These are phyloP conservation scores for Paraplagusia blochii DNA, from an alignment of 2,113 vertebrate genomes.

Conservation along the genomic window DNA sequence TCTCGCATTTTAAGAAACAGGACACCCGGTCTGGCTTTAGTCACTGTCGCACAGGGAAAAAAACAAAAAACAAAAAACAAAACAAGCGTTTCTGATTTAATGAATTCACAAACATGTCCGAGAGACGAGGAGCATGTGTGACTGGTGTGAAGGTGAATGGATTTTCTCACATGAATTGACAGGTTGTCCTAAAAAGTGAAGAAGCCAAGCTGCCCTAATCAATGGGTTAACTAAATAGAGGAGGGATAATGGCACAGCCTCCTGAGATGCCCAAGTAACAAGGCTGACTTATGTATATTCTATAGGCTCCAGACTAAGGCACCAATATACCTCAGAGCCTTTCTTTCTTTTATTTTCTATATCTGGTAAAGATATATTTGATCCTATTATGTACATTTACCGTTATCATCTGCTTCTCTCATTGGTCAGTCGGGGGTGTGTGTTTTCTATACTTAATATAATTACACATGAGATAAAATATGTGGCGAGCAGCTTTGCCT, in stretches of 20 bases:
- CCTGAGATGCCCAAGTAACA: conserved; percentile 22
- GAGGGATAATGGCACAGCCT: conserved; percentile 33
- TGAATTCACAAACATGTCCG: conserved; percentile 60
- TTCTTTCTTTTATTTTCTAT: background rate
- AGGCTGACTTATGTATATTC: background rate
- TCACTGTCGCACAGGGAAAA: too few relatives aligned
- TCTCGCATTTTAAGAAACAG: conserved; percentile 9
- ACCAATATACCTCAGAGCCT: too few relatives aligned
- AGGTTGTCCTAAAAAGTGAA: conserved; percentile 59
- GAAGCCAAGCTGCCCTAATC: conserved; percentile 42
- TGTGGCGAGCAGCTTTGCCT: background rate
- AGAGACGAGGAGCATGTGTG: conserved; percentile 30
- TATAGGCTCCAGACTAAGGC: too few relatives aligned
- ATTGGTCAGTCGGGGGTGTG: conserved; percentile 3
- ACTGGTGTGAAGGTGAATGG: conserved; percentile 67
- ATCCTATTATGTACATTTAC: background rate
- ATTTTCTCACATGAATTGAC: conserved; percentile 66
- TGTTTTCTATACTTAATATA: conserved; percentile 18
- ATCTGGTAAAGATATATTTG: too few relatives aligned
- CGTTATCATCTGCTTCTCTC: conserved; percentile 5
- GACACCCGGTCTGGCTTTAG: background rate
- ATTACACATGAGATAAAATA: conserved; percentile 5
- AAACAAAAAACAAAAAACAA: conserved; percentile 1
- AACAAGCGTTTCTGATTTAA: conserved; percentile 34
- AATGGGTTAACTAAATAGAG: conserved; percentile 51